Evolutionary conservation across 1,140 invertebrate species (phyloP), one percentile per base, ranked within the genome.

Genomic region (Pomacea maculata): DNA sequence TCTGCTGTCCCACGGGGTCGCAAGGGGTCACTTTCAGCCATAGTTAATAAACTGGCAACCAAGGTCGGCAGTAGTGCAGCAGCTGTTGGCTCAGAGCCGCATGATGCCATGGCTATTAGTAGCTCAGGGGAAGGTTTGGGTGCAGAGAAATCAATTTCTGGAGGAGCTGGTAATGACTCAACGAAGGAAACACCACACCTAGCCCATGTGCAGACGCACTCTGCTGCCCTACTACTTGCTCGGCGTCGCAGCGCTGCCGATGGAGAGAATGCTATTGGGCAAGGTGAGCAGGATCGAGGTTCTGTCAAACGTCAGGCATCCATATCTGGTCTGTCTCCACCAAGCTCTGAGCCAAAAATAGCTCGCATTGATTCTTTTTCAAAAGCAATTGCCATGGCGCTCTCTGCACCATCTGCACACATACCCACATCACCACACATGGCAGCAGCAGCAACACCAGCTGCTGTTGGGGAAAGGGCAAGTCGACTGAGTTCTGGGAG

Each of bases 21-120:
- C 75, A 96, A 96, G 89, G 94, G 95, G 70, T 96, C 95, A 0
- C 91, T 97, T 8, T 95, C 94, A 80, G 96, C 96, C 1, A 95
- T 97, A 1, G 95, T 97, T 79, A 96, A 97, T 86, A 97, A 97
- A 88, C 88, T 97, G 15, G 95, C 83, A 29, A 81, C 68, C 54
- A 80, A 72, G 29, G 55, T 79, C 2, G 78, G 68, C 73, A 67
- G 73, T 21, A 70, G 70, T 54, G n/a, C 63, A 19, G 63, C 34
- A 63, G 67, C 29, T 55, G 72, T 54, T 25, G 72, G 34, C n/a
- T 29, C 34, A 54, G 64, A 52, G 45, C 68, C 55, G n/a, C 54
- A 70, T 15, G 52, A 57, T 57, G 34, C 67, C 19, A 65, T 34
- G 29, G 68, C 21, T 34, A 25, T 57, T n/a, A 11, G 19, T 15